Conservation (phyloP, 1,140 invertebrate species). For the Drosophila repleta region DNA sequence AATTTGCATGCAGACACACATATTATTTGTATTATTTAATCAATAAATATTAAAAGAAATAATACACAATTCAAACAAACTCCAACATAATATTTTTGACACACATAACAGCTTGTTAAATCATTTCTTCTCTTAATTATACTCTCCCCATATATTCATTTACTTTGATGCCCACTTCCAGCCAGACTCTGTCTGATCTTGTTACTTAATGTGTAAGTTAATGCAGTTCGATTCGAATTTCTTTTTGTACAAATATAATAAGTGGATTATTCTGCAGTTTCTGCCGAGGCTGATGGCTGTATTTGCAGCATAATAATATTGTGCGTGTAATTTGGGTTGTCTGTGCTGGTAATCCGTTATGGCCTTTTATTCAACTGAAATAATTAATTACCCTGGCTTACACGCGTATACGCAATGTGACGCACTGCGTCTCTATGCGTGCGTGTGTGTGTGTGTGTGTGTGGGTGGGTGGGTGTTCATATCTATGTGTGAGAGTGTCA, state of each 20-base stretch:
- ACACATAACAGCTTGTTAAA: too few relatives aligned
- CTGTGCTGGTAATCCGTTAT: constrained; percentile 42
- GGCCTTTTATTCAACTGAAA: constrained; percentile 33
- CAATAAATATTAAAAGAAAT: too few relatives aligned
- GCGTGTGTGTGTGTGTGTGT: background rate
- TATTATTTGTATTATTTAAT: too few relatives aligned
- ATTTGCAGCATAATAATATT: constrained; percentile 21
- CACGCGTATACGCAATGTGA: constrained; percentile 39
- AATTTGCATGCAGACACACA: too few relatives aligned
- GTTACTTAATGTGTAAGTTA: constrained; percentile 5
- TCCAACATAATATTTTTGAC: too few relatives aligned
- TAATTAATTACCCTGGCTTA: constrained; percentile 59
- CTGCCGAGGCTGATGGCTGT: constrained; percentile 31
- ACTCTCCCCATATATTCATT: too few relatives aligned
- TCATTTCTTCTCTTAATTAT: too few relatives aligned
- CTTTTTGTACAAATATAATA: constrained; percentile 14
- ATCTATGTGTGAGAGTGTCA: background rate
- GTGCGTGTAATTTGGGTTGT: constrained; percentile 46
- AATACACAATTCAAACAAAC: too few relatives aligned
- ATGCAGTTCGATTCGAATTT: constrained; percentile 15
- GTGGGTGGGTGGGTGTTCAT: background rate
- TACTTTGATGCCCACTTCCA: too few relatives aligned
- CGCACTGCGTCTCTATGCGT: background rate
- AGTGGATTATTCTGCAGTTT: constrained; percentile 17
- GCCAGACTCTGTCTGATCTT: too few relatives aligned